Base-by-base conservation (phyloP, 1,140 invertebrate genomes). In the Coenobita brevimanus region DNA sequence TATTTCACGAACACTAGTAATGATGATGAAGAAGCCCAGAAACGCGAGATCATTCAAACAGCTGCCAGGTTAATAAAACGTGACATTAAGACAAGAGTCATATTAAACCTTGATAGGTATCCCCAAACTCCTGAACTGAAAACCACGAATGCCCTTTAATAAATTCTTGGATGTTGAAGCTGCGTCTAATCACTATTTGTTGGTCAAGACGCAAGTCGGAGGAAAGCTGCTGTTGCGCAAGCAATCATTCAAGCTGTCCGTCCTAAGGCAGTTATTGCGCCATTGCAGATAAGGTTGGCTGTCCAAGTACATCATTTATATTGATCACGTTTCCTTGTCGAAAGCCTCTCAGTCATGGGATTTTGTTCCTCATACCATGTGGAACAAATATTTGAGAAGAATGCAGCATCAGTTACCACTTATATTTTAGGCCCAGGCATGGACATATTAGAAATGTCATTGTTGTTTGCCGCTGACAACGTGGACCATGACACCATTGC, bases 401-500 rank as follows among this genome's bases (percentile, higher is more conserved):
- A 78, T 91, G 91, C 91, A 33, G 90, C 89, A 36, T 60, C 54
- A 30, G 79, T 60, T 62, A 38, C 50, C 21, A 38, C 50, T 13
- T 27, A 84, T 33, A 81, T 38, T 0, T 69, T 78, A 21, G 50
- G 89, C 69, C 64, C 33, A 57, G 60, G 15, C 8, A 24, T 54
- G 21, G 60, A 43, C 17, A 21, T 54, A 36, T 57, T 71, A 17
- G 27, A 80, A 60, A 90, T 90, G 57, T 36, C 90, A 30, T 89
- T 91, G 79, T 91, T 83, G 78, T 79, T 91, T 69, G 91, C 91
- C 24, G 91, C 91, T 62, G 92, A 92, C 83, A 81, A 81, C 38
- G 54, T 81, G 15, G 79, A 81, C 41, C 57, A 81, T 76, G 92
- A 91, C 62, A 62, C 89, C 27, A 8, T 57, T 13, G 91, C 91